A percentile compares a stretch with the other conserved stretches of the same genome.
phyloP scores from a whole-genome alignment of 2,888 invertebrate genomes.

The Caenorhabditis afra region DNA sequence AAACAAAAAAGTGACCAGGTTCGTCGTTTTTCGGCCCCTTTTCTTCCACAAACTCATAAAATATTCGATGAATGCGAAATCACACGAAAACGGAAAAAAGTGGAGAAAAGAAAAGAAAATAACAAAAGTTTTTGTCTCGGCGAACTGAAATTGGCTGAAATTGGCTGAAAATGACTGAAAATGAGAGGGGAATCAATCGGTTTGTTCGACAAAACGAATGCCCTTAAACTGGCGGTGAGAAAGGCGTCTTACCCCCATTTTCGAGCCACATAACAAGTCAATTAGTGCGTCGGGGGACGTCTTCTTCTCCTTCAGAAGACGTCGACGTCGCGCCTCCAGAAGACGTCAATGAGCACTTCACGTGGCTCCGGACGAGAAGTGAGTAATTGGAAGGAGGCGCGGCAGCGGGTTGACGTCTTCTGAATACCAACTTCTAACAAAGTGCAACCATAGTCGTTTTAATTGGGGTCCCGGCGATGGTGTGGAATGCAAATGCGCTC shows the following conservation, averaged over 20 bases:
- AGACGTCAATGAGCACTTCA: conserved; percentile 20
- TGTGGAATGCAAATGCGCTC: too few species aligned
- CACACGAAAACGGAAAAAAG: conserved; percentile 18
- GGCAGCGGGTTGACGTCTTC: too few species aligned
- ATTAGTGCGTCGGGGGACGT: conserved; percentile 39
- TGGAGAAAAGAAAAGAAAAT: neutral
- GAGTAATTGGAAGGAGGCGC: too few species aligned
- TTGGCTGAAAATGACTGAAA: neutral
- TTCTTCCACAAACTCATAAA: conserved; percentile 26
- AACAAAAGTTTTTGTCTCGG: neutral
- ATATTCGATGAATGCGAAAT: conserved; percentile 50
- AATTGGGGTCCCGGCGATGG: too few species aligned
- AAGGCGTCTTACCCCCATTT: neutral
- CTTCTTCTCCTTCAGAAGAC: neutral
- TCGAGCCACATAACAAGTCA: conserved; percentile 40
- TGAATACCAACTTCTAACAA: too few species aligned
- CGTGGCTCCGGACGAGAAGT: too few species aligned
- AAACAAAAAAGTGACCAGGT: neutral
- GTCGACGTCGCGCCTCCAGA: too few species aligned
- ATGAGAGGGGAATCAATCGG: conserved; percentile 6
- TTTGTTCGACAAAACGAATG: conserved; percentile 15
- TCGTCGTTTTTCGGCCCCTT: neutral
- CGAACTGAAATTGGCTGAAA: too few species aligned
- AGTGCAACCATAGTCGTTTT: too few species aligned
- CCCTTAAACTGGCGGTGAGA: conserved; percentile 26